Percentiles rank a stretch among this genome's conserved stretches.
These are phyloP conservation scores for Zaprionus davidi DNA, from an alignment of 1,140 invertebrate species.

Conservation along the genomic window DNA sequence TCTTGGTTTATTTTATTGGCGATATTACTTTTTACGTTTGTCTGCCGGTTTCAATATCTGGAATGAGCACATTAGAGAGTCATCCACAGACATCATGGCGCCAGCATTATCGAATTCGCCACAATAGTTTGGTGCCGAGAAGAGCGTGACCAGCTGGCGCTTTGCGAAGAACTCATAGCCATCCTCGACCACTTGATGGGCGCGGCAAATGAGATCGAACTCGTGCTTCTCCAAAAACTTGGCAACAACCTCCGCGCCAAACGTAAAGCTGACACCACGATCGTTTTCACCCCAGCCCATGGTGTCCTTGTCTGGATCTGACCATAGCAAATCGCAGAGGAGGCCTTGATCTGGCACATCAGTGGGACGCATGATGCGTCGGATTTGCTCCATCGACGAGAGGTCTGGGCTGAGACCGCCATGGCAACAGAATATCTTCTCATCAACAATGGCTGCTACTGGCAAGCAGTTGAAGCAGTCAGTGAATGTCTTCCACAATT, in stretches of 20 bases:
- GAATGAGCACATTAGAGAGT: constrained; percentile 99
- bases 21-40: constrained; percentile 99
- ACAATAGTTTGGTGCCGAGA: constrained; percentile 99
- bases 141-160: constrained; percentile 97
- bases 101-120: constrained; percentile 99
- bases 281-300: constrained; percentile 98
- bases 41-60: constrained; percentile 99
- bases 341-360: constrained; percentile 97
- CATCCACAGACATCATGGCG: constrained; percentile 99
- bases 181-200: constrained; percentile 99
- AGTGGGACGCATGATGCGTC: constrained; percentile 95
- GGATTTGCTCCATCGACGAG: constrained; percentile 96
- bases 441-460: constrained; percentile 97
- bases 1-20: constrained; percentile 89
- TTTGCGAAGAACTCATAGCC: constrained; percentile 99
- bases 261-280: constrained; percentile 97
- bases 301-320: constrained; percentile 97
- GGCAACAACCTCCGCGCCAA: constrained; percentile 95
- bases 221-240: constrained; percentile 98
- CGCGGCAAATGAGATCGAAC: constrained; percentile 98
- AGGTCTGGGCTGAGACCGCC: constrained; percentile 95
- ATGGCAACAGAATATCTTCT: constrained; percentile 99
- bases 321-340: constrained; percentile 98
- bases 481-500: constrained; percentile 99
- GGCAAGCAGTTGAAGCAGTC: constrained; percentile 99